phyloP scores from a whole-genome alignment of 2,888 invertebrate genomes.

The Fragum sueziense region DNA sequence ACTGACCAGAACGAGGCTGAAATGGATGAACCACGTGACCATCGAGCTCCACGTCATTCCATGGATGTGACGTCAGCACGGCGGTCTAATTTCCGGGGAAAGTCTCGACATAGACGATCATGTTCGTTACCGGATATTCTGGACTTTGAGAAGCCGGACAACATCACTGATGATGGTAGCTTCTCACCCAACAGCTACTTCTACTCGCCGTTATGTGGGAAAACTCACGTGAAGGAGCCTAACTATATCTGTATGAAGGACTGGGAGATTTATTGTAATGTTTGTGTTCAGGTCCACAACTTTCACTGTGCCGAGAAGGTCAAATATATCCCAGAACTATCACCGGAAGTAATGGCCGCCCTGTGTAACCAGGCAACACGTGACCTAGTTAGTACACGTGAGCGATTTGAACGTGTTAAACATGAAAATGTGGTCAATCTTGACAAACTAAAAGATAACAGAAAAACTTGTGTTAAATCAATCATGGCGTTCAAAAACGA shows the following conservation, averaged over 20 bases:
- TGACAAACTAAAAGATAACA: slow-evolving; percentile 30
- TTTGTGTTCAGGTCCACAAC: slow-evolving; percentile 56
- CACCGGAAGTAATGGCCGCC: slow-evolving; percentile 41
- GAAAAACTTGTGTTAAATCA: slow-evolving; percentile 39
- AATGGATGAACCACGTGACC: not conserved
- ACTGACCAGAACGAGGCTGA: slow-evolving; percentile 19
- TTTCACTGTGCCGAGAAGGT: slow-evolving; percentile 57
- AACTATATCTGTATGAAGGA: slow-evolving; percentile 58
- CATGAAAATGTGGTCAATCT: slow-evolving; percentile 34
- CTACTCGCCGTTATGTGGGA: slow-evolving; percentile 41
- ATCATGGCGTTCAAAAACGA: slow-evolving; percentile 49
- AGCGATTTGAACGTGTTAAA: slow-evolving; percentile 48
- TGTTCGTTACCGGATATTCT: slow-evolving; percentile 57
- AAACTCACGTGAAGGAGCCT: slow-evolving; percentile 43
- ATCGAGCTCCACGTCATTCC: slow-evolving; percentile 8
- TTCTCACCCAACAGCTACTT: slow-evolving; percentile 2
- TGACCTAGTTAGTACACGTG: slow-evolving; percentile 42
- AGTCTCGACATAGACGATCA: slow-evolving; percentile 34
- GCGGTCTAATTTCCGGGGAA: not conserved
- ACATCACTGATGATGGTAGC: not conserved
- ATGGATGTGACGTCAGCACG: slow-evolving; percentile 19
- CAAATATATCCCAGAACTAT: slow-evolving; percentile 58
- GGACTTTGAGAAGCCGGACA: slow-evolving; percentile 41
- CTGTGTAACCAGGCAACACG: slow-evolving; percentile 39
- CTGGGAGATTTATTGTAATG: slow-evolving; percentile 56